These are phyloP conservation scores for Brassicogethes aeneus DNA, from an alignment of 2,888 invertebrate genomes.

Conservation along the genomic window DNA sequence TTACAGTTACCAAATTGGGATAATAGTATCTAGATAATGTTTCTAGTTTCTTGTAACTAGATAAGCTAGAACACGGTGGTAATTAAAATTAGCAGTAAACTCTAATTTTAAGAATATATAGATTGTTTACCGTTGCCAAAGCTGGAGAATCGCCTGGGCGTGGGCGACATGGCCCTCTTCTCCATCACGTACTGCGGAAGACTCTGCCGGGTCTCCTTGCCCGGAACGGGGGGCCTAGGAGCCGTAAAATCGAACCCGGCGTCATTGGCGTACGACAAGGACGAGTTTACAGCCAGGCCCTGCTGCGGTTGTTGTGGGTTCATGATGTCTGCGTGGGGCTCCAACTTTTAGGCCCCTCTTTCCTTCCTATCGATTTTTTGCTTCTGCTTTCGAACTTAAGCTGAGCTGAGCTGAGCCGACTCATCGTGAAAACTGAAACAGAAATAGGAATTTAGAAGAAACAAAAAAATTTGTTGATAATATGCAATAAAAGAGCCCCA, in stretches of 20 bases:
- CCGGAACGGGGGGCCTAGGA: slow-evolving; percentile 78
- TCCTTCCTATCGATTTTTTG: slow-evolving; percentile 17
- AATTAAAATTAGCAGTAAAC: neutral
- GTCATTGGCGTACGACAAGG: slow-evolving; percentile 27
- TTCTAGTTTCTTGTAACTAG: no score
- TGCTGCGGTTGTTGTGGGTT: slow-evolving; percentile 25
- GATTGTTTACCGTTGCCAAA: no score
- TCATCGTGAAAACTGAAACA: slow-evolving; percentile 33
- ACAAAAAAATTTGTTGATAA: no score
- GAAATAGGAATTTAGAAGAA: no score
- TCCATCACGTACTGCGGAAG: slow-evolving; percentile 1
- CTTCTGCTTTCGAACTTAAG: slow-evolving; percentile 12
- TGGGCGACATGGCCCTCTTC: slow-evolving; percentile 7
- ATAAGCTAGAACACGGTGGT: no score
- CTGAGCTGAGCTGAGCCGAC: slow-evolving; percentile 20
- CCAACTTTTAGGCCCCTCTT: slow-evolving; percentile 22
- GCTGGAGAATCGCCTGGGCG: no score
- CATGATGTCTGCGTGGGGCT: slow-evolving; percentile 28
- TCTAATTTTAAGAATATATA: no score
- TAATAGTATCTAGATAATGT: no score
- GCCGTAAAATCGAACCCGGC: slow-evolving; percentile 49
- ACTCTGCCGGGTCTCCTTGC: slow-evolving; percentile 48
- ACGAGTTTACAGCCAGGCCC: slow-evolving; percentile 12
- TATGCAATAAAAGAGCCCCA: no score
- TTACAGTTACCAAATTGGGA: no score